These are phyloP conservation scores for Pongo abelii DNA, from an alignment of 2,113 vertebrate species.

Conservation along the genomic window DNA sequence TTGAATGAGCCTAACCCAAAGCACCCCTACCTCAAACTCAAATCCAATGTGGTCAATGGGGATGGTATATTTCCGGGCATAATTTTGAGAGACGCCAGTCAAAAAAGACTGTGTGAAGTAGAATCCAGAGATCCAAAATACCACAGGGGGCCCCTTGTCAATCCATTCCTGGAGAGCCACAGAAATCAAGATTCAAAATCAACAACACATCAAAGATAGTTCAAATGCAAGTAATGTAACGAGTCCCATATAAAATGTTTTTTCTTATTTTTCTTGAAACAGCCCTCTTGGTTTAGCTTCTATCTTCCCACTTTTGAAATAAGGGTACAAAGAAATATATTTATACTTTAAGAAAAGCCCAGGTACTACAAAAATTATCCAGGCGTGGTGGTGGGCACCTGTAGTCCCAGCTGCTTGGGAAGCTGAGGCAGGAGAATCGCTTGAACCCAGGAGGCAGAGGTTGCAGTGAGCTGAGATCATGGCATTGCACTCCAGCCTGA, in stretches of 20 bases:
- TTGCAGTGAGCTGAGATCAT: background rate
- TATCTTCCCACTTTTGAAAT: background rate
- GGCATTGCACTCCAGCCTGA: background rate
- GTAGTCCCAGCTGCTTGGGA: background rate
- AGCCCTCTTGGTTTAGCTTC: background rate
- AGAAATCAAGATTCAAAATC: constrained; percentile 42
- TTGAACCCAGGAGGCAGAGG: background rate
- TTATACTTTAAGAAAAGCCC: background rate
- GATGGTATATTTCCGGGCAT: constrained; percentile 92
- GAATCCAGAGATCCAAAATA: constrained; percentile 97
- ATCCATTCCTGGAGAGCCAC: constrained; percentile 90
- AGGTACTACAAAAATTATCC: background rate
- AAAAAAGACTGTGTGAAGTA: constrained; percentile 97
- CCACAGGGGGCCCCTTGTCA: constrained; percentile 85
- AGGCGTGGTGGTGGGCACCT: background rate
- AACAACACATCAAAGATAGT: background rate
- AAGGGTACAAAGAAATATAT: background rate
- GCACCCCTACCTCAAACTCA: constrained; percentile 91
- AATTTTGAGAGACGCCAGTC: constrained; percentile 95
- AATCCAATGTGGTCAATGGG: constrained; percentile 94
- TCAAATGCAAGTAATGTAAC: background rate
- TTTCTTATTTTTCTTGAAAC: background rate
- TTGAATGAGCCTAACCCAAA: background rate
- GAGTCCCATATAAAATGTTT: background rate
- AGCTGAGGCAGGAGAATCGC: background rate